Evolutionary conservation across 2,797 vertebrate genomes (phyloP).

Genomic region (Monodelphis domestica): DNA sequence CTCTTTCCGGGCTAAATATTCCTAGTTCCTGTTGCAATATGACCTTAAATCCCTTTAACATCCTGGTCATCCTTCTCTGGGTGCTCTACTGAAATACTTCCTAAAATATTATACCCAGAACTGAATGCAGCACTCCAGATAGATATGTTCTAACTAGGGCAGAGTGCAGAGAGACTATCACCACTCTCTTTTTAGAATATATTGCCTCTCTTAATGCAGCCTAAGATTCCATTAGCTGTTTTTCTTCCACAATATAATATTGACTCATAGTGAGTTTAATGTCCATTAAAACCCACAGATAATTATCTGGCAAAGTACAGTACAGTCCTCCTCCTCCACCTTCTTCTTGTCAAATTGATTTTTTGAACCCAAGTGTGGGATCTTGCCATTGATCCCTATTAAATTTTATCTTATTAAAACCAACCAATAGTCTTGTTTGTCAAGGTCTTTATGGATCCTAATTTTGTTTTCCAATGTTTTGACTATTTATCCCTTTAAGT

Average conservation of each 20-base stretch:
- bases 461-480: neutral
- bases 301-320: neutral
- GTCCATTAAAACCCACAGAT: neutral
- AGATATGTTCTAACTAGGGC: neutral
- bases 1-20: neutral
- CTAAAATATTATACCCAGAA: neutral
- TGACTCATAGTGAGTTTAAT: neutral
- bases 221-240: neutral
- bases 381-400: neutral
- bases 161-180: neutral
- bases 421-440: neutral
- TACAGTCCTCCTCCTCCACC: neutral
- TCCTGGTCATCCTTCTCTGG: neutral
- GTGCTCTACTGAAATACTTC: neutral
- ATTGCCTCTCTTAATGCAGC: neutral
- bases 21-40: neutral
- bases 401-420: neutral
- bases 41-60: neutral
- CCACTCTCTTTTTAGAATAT: neutral
- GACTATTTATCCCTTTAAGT: neutral
- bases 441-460: neutral
- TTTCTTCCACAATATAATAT: neutral
- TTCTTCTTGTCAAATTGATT: neutral
- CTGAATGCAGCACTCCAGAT: neutral
- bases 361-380: neutral